Base-by-base conservation (phyloP, 2,113 vertebrate genomes). In the Andinoacara biseriatus region DNA sequence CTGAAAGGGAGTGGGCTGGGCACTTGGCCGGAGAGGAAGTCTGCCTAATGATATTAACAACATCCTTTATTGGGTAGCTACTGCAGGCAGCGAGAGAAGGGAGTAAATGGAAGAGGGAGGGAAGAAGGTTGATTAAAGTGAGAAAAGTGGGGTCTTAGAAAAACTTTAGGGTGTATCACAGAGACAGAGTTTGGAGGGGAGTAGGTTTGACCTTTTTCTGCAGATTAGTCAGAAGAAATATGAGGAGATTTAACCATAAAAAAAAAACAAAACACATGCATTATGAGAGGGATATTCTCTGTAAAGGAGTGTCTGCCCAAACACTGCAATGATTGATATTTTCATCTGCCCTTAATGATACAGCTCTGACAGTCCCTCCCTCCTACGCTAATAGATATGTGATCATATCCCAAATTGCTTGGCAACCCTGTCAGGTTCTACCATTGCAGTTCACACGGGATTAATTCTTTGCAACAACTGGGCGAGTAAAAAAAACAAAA, bases 41-140 rank as follows among this genome's bases (percentile, higher is more conserved):
- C 91, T 91, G 91, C 88, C 90, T 94, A 93, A 94, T 94, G 92
- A 93, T 93, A 93, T 94, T 93, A 94, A 93, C 93, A 94, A 93
- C 93, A 93, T 92, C 91, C 92, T 93, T 93, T 93, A 94, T 92
- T 93, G 91, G 90, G 79, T 76, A 81, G 81, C 86, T 83, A 81
- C 86, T 89, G 89, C 89, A 86, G 80, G 77, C 72, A 58, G 62
- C 87, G 82, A 58, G 76, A 67, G 75, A 81, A 84, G 74, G 38
- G 33, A 69, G 83, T 5, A 77, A 31, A 80, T 69, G 26, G 26
- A 58, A 76, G 13, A 59, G 58, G 81, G 56, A 38, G 35, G 10
- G 40, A 33, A 38, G 35, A 8, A 33, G 78, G 18, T 31, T 72
- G 67, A 54, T 65, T 31, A 65, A 15, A 54, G 29, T 4, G 20